These are phyloP conservation scores for Sorex fumeus DNA, from an alignment of 2,113 vertebrate genomes.

Conservation along the genomic window DNA sequence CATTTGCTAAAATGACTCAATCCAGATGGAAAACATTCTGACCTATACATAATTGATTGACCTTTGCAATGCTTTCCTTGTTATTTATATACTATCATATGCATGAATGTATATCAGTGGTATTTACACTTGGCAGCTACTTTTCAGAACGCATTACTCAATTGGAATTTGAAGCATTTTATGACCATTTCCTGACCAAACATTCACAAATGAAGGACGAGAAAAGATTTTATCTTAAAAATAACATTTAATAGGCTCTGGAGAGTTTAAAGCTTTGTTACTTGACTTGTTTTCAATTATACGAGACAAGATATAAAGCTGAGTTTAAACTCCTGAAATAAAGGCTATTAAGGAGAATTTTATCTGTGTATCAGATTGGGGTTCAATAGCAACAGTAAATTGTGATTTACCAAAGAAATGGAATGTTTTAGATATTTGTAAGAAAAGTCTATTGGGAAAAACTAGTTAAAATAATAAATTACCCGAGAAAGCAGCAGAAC, in stretches of 20 bases:
- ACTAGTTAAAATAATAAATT: conserved; percentile 48
- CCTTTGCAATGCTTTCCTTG: conserved; percentile 71
- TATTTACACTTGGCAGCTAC: conserved; percentile 84
- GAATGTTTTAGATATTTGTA: background rate
- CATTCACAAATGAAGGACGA: conserved; percentile 73
- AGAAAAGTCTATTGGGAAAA: background rate
- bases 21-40: conserved; percentile 81
- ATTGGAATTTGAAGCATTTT: conserved; percentile 78
- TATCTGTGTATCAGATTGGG: background rate
- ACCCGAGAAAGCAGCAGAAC: background rate
- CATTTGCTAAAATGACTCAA: conserved; percentile 82
- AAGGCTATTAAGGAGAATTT: conserved; percentile 1
- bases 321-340: conserved; percentile 57
- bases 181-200: conserved; percentile 76
- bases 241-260: conserved; percentile 65
- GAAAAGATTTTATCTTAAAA: conserved; percentile 72
- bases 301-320: conserved; percentile 30
- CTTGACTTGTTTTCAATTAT: conserved; percentile 63
- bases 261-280: conserved; percentile 45
- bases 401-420: background rate
- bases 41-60: conserved; percentile 81
- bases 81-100: conserved; percentile 84
- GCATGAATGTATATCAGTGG: conserved; percentile 81
- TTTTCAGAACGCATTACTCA: conserved; percentile 83
- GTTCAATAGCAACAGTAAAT: background rate